Base-by-base conservation (phyloP, 2,797 vertebrate species). In the Pygocentrus nattereri region DNA sequence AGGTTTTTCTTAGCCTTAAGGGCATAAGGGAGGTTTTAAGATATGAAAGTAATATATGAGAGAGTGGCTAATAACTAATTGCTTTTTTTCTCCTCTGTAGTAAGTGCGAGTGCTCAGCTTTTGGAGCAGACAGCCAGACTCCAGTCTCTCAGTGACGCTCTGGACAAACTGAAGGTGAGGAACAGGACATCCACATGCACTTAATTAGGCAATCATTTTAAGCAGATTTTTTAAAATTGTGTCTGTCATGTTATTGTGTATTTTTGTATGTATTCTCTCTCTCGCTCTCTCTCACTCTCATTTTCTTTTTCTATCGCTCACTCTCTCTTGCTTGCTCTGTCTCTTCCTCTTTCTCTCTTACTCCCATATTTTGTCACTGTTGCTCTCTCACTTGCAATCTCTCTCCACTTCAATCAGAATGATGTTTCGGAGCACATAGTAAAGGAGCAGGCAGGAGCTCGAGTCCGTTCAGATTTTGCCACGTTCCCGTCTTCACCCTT, bases 91-190 rank as follows among this genome's bases (percentile, higher is more conserved):
- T 31, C 8, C 10, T 31, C 62, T 90, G 80, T 89, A 88, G 94
- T 96, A 82, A 97, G 95, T 23, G 96, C 96, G 0, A 89, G 95
- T 0, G 94, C 95, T 38, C 96, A 97, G 89, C 94, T 98, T 0
- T 88, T 98, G 87, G 97, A 97, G 67, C 97, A 97, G 87, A 96
- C 95, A 0, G 92, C 95, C 1, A 93, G 96, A 11, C 93, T 98
- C 4, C 95, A 95, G 84, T 92, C 95, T 0, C 89, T 98, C 21
- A 95, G 93, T 0, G 94, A 96, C 78, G 94, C 93, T 5, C 92
- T 98, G n/a, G 96, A 96, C 85, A 92, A 93, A 70, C 94, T 98
- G 79, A 96, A 96, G 97, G 97, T 97, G 79, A 78, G 52, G 23
- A 2, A 12, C 47, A 25, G 12, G 5, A 73, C 34, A 1, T 10